Conservation (phyloP, 2,888 invertebrate species). For the Synanthedon vespiformis region DNA sequence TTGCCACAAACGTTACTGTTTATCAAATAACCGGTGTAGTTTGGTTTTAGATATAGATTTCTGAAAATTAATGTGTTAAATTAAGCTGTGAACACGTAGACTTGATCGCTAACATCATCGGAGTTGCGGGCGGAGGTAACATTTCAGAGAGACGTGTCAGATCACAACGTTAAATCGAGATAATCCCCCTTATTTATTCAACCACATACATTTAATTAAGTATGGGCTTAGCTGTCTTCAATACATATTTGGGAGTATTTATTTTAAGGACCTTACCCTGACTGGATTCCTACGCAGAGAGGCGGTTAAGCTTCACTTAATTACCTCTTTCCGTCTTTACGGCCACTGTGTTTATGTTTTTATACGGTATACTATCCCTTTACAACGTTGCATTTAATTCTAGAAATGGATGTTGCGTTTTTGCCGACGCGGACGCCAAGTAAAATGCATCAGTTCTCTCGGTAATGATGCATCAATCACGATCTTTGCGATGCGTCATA, state of each 20-base stretch:
- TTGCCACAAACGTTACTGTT: too few species aligned
- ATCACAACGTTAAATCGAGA: slow-evolving; percentile 42
- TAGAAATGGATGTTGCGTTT: slow-evolving; percentile 10
- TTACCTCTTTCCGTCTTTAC: slow-evolving; percentile 31
- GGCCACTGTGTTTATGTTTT: slow-evolving; percentile 8
- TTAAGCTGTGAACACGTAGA: too few species aligned
- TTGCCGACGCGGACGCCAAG: slow-evolving; percentile 9
- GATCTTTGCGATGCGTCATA: not conserved
- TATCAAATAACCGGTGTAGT: too few species aligned
- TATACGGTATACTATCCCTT: not conserved
- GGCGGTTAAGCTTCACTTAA: slow-evolving; percentile 37
- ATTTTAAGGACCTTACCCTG: slow-evolving; percentile 28
- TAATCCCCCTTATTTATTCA: slow-evolving; percentile 59
- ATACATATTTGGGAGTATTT: slow-evolving; percentile 36
- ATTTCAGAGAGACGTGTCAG: slow-evolving; percentile 3
- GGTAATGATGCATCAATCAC: slow-evolving; percentile 6
- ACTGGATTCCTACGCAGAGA: slow-evolving; percentile 18
- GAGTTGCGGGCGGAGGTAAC: not conserved
- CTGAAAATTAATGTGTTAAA: too few species aligned
- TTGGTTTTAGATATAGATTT: too few species aligned
- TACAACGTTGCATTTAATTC: slow-evolving; percentile 6
- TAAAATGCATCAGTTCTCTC: slow-evolving; percentile 6
- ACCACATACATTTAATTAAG: slow-evolving; percentile 45
- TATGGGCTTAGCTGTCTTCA: slow-evolving; percentile 24
- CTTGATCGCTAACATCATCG: too few species aligned